Percentiles rank a stretch among this genome's conserved stretches.
Evolutionary conservation across 1,140 invertebrate genomes (phyloP).

Genomic region (Pollicipes pollicipes): DNA sequence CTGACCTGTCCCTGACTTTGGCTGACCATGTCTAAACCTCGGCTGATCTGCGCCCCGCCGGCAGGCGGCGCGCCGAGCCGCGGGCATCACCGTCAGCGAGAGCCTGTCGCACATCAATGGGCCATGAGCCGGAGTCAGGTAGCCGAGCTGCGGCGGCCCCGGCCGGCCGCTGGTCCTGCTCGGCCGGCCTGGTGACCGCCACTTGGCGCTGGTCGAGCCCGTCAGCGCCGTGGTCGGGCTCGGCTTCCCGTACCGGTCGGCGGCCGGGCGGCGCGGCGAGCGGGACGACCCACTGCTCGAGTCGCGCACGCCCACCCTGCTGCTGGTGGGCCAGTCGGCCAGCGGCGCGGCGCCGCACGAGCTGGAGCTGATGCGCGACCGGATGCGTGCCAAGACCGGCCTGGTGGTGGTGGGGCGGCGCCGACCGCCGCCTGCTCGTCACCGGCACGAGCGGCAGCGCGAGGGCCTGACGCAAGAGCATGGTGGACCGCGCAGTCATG

Average conservation of each 20-base stretch:
- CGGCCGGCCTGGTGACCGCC: conserved; percentile 50
- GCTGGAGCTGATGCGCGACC: conserved; percentile 25
- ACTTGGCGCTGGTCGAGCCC: conserved; percentile 29
- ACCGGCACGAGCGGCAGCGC: conserved; percentile 43
- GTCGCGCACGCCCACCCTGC: conserved; percentile 51
- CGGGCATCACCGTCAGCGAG: conserved; percentile 23
- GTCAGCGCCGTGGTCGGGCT: conserved; percentile 59
- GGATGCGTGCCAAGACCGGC: conserved; percentile 53
- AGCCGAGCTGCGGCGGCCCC: conserved; percentile 30
- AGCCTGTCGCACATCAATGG: conserved; percentile 51
- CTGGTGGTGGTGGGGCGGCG: conserved; percentile 63
- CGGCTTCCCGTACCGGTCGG: conserved; percentile 57
- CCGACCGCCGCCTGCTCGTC: conserved; percentile 55
- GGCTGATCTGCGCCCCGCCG: too few species aligned
- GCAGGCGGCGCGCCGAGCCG: conserved; percentile 18
- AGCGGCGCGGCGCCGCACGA: conserved; percentile 24
- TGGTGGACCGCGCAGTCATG: conserved; percentile 59
- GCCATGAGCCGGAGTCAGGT: conserved; percentile 24
- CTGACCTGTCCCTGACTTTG: too few species aligned
- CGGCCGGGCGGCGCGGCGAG: conserved; percentile 53
- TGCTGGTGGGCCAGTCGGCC: conserved; percentile 60
- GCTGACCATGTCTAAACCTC: too few species aligned
- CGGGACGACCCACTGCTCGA: conserved; percentile 59
- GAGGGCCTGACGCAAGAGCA: conserved; percentile 60
- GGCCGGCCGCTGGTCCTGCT: conserved; percentile 54